A percentile compares a stretch with the other conserved stretches of the same genome.
These are phyloP conservation scores for Nesoenas mayeri DNA, from an alignment of 2,113 vertebrate species.

Conservation along the genomic window DNA sequence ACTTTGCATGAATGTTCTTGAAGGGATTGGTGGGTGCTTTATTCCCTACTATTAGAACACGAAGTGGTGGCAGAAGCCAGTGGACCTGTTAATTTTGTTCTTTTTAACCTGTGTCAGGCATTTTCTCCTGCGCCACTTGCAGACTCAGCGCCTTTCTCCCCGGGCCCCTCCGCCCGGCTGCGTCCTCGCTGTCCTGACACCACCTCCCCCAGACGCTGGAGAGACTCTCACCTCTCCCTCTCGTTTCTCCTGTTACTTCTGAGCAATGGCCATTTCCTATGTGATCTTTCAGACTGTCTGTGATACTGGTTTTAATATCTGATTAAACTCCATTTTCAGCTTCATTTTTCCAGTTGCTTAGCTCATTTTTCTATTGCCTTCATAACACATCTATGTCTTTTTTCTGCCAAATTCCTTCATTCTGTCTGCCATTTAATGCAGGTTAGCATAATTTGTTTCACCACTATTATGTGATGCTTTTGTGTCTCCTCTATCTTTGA, in stretches of 20 bases:
- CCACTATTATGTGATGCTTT: background rate
- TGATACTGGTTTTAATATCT: background rate
- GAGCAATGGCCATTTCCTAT: background rate
- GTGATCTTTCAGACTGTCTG: background rate
- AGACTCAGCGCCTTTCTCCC: background rate
- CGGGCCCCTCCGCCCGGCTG: background rate
- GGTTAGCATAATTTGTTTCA: background rate
- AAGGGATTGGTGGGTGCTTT: background rate
- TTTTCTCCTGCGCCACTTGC: background rate
- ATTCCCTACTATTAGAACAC: rapidly evolving
- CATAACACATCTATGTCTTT: background rate
- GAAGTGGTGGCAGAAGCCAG: background rate
- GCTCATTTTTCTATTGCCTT: background rate
- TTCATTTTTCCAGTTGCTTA: background rate
- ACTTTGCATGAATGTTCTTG: background rate
- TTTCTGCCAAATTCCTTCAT: background rate
- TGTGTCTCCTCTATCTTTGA: background rate
- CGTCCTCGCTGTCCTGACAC: background rate
- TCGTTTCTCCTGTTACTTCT: background rate
- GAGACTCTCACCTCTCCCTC: background rate
- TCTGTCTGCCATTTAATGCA: background rate
- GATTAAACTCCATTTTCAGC: constrained; percentile 50
- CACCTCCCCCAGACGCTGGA: background rate
- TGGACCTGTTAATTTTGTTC: background rate
- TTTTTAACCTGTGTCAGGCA: rapidly evolving